These are phyloP conservation scores for Cryptotermes secundus DNA, from an alignment of 1,140 invertebrate genomes.

Conservation along the genomic window DNA sequence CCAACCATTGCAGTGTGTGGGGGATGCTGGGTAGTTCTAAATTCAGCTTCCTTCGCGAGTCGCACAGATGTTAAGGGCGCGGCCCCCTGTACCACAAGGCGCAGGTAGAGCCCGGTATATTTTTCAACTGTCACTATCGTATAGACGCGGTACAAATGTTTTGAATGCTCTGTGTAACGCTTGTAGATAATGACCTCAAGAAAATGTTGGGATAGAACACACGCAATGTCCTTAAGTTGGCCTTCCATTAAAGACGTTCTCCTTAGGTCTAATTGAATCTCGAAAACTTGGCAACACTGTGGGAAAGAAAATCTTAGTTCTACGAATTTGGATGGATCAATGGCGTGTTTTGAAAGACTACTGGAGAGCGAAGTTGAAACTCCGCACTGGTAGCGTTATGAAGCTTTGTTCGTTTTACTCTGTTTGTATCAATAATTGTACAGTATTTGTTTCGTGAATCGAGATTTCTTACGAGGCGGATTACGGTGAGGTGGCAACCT, in stretches of 20 bases:
- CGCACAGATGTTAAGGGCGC: not conserved
- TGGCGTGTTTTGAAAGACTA: not conserved
- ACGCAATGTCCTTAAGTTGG: too few relatives aligned
- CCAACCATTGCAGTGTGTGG: constrained; percentile 36
- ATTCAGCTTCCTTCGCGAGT: not conserved
- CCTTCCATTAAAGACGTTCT: too few relatives aligned
- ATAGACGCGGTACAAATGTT: not conserved
- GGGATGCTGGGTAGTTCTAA: constrained; percentile 35
- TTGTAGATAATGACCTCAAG: not conserved
- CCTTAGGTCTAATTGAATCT: not conserved
- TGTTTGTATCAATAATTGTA: not conserved
- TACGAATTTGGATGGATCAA: not conserved
- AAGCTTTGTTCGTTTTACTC: not conserved
- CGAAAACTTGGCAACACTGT: not conserved
- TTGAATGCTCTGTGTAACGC: not conserved
- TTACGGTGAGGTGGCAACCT: constrained; percentile 3
- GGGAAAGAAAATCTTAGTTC: not conserved
- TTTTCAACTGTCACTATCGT: not conserved
- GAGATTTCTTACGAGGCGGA: not conserved
- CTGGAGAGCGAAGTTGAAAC: not conserved
- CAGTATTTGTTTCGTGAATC: not conserved
- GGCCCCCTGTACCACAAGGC: not conserved
- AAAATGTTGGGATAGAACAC: not conserved
- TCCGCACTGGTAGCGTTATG: not conserved
- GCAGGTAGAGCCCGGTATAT: not conserved